Evolutionary conservation across 2,888 invertebrate genomes (phyloP).

Genomic region (Urechis unicinctus): DNA sequence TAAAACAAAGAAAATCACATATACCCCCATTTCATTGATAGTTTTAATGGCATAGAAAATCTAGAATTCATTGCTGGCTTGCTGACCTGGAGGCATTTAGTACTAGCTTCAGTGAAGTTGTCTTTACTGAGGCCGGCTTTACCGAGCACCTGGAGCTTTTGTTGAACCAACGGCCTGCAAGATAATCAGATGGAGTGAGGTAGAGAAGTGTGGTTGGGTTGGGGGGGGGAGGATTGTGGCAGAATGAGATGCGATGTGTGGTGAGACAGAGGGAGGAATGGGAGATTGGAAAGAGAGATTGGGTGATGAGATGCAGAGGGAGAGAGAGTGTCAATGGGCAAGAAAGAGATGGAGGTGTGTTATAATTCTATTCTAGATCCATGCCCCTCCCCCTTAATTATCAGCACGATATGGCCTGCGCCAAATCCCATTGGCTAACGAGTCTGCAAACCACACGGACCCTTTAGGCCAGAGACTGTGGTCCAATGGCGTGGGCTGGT

Average conservation of each 20-base stretch:
- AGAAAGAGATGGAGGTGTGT: too few species aligned
- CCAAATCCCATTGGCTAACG: too few species aligned
- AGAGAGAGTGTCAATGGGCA: too few species aligned
- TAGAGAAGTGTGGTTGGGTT: too few species aligned
- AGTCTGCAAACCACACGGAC: too few species aligned
- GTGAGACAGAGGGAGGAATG: neutral
- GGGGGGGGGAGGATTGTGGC: neutral
- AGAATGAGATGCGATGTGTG: neutral
- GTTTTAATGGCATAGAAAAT: neutral
- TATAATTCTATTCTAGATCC: too few species aligned
- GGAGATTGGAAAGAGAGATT: neutral
- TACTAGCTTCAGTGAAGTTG: conserved; percentile 57
- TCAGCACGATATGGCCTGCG: too few species aligned
- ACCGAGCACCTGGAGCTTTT: conserved; percentile 76
- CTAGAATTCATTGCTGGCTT: neutral
- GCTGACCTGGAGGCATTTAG: conserved; percentile 15
- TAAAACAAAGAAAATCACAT: neutral
- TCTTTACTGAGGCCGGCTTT: conserved; percentile 79
- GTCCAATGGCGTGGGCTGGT: too few species aligned
- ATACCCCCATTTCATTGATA: neutral
- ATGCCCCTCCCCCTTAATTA: too few species aligned
- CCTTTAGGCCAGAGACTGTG: too few species aligned
- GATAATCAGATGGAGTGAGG: neutral
- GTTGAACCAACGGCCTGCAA: conserved; percentile 64
- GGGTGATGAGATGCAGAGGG: too few species aligned